Evolutionary conservation across 2,113 vertebrate genomes (phyloP), one percentile per base, ranked within the genome.

Genomic region (Emydura subglobosa): DNA sequence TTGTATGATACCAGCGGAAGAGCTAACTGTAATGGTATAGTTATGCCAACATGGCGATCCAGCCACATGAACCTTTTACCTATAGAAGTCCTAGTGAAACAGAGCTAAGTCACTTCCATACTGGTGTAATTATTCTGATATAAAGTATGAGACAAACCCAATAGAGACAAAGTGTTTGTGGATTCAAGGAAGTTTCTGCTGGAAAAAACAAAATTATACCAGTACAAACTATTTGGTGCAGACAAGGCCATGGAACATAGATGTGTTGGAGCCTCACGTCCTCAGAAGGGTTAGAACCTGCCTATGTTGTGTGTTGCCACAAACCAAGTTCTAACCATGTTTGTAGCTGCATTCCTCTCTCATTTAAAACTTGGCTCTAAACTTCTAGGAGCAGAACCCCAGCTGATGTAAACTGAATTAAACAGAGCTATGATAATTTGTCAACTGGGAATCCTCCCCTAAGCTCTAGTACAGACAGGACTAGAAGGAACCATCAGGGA

Each of bases 401-500:
- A 42, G 76, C 0, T 1, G 29, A 10, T 29, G 44, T 27, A 44
- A 72, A 42, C 27, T 1, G 2, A 54, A 16, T 89, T 79, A 53
- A 31, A 5, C 19, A 50, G 49, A 68, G 7, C 0, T 0, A 79
- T 14, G 24, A 61, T 89, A 57, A 44, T 49, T 5, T 47, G 16
- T 31, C n/a, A 74, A 17, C 16, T 74, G 68, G 31, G 29, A 79
- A 49, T 49, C 44, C 13, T 11, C 24, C 24, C 17, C 16, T 49
- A 50, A 79, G 5, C 0, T 0, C 74, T 0, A 3, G 42, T 74
- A 22, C 6, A 74, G 78, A 44, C 0, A 1, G 13, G 47, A 17
- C 80, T 72, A 51, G 19, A 82, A 31, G 44, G 42, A 78, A 86
- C 51, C 22, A 17, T 17, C 61, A 24, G 55, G n/a, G 76, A 89